These are phyloP conservation scores for Rhaphigaster nebulosa DNA, from an alignment of 2,888 invertebrate species.

Conservation along the genomic window DNA sequence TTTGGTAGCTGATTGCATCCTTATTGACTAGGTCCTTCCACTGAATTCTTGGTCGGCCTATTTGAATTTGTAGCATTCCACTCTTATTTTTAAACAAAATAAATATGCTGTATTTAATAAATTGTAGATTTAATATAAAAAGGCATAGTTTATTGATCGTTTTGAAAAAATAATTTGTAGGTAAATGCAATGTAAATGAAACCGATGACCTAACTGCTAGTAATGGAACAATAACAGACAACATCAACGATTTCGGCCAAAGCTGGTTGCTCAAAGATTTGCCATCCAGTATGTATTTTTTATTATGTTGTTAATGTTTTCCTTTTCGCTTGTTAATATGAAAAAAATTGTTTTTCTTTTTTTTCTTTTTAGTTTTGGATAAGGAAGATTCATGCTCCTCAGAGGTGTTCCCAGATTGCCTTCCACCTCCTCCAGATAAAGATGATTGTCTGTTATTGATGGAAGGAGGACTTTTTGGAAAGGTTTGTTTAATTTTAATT, in stretches of 20 bases:
- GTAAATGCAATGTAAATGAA: slow-evolving; percentile 68
- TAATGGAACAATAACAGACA: slow-evolving; percentile 70
- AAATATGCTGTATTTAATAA: background rate
- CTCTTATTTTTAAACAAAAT: background rate
- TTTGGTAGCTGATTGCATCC: too few species aligned
- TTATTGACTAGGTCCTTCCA: too few species aligned
- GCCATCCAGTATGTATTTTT: slow-evolving; percentile 61
- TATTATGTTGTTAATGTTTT: background rate
- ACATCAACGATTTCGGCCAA: slow-evolving; percentile 72
- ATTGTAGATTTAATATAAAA: background rate
- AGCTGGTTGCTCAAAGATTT: slow-evolving; percentile 71
- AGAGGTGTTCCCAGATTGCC: slow-evolving; percentile 63
- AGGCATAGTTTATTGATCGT: background rate
- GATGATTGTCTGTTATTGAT: slow-evolving; percentile 80
- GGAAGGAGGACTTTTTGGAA: slow-evolving; percentile 73
- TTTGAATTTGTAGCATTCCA: too few species aligned
- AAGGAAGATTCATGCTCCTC: slow-evolving; percentile 63
- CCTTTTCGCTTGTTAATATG: background rate
- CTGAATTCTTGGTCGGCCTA: too few species aligned
- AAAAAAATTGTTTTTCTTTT: slow-evolving; percentile 25
- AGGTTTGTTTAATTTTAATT: slow-evolving; percentile 67
- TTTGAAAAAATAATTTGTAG: slow-evolving; percentile 65
- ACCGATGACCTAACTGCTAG: slow-evolving; percentile 68
- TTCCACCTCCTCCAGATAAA: slow-evolving; percentile 69
- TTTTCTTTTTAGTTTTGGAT: slow-evolving; percentile 63